Conservation (phyloP, 2,888 invertebrate species). For the Caenorhabditis sp. region DNA sequence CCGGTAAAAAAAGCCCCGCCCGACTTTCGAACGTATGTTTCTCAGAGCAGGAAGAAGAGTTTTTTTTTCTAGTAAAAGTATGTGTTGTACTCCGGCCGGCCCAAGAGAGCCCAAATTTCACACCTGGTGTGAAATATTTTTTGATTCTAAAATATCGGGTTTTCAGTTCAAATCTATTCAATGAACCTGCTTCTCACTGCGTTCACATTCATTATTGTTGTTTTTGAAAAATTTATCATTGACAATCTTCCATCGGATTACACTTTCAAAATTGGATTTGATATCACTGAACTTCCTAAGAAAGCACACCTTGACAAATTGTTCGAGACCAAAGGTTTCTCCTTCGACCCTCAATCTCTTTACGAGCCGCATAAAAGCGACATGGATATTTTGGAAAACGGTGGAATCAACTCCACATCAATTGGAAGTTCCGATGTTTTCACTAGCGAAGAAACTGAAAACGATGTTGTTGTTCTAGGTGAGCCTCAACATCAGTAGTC, state of each 20-base stretch:
- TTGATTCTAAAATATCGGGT: background rate
- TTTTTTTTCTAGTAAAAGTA: too few species aligned
- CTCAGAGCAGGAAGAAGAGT: too few species aligned
- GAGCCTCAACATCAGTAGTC: background rate
- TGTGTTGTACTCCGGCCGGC: too few species aligned
- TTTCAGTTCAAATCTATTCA: constrained; percentile 45
- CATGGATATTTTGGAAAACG: constrained; percentile 11
- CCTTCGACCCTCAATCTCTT: constrained; percentile 61
- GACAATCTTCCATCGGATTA: constrained; percentile 11
- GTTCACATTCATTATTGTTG: constrained; percentile 12
- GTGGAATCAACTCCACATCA: background rate
- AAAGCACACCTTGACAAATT: constrained; percentile 18
- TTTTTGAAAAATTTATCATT: constrained; percentile 11
- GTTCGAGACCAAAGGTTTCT: constrained; percentile 56
- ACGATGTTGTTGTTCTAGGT: constrained; percentile 6
- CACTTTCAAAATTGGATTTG: constrained; percentile 17
- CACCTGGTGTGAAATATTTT: background rate
- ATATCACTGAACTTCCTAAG: constrained; percentile 26
- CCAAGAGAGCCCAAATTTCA: too few species aligned
- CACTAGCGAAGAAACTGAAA: background rate
- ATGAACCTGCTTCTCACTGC: constrained; percentile 39
- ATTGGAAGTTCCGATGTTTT: constrained; percentile 28
- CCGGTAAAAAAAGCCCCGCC: too few species aligned
- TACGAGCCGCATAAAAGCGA: background rate
- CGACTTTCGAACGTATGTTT: too few species aligned